Percentiles rank a stretch among this genome's conserved stretches.
Evolutionary conservation across 2,797 vertebrate genomes (phyloP).

Genomic region (Crax fasciolata): DNA sequence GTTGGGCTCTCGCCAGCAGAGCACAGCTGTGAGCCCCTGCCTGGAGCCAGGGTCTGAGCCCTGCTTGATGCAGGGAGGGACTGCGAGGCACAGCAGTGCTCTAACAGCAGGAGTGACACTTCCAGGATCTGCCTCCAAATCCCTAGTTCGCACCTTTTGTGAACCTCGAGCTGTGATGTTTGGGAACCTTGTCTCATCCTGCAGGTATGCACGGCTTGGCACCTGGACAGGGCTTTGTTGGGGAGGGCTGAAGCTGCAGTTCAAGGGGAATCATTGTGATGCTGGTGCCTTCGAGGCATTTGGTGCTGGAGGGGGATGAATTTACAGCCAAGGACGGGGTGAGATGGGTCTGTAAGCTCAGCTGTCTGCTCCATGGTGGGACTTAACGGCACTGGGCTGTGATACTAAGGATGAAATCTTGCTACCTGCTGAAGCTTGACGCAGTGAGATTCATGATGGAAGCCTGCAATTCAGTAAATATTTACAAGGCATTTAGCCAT

Average conservation of each 20-base stretch:
- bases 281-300: not conserved
- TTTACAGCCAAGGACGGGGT: not conserved
- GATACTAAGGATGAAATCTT: not conserved
- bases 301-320: not conserved
- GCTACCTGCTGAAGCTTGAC: not conserved
- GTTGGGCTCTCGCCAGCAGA: not conserved
- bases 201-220: conserved; percentile 7
- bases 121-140: not conserved
- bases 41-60: not conserved
- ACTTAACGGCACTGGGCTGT: not conserved
- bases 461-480: not conserved
- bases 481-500: not conserved
- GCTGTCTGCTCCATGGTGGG: not conserved
- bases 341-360: not conserved
- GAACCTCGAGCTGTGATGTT: not conserved
- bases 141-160: not conserved
- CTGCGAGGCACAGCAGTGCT: too few relatives aligned
- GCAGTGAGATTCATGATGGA: not conserved
- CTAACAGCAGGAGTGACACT: not conserved
- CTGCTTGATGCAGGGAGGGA: not conserved
- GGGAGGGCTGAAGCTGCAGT: not conserved
- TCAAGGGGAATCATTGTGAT: not conserved
- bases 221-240: not conserved
- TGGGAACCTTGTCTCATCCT: conserved; percentile 3
- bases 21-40: not conserved